Base-by-base conservation (phyloP, 2,113 vertebrate genomes). In the Ariopsis seemanni region DNA sequence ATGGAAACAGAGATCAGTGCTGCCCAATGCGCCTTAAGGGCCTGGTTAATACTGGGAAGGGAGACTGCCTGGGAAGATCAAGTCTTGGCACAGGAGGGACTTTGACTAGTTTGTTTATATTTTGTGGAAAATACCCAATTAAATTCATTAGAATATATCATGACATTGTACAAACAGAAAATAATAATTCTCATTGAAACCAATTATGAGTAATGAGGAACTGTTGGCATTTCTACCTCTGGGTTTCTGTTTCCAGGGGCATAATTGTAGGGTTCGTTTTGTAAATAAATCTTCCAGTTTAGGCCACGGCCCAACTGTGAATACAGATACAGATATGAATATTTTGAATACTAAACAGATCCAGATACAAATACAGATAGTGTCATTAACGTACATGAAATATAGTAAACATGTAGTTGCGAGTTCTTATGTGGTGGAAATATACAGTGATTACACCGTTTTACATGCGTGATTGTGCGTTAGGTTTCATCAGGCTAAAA, bases 401-500 rank as follows among this genome's bases (percentile, higher is more conserved):
- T 34, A 30, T 71, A 69, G 63, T 67, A 27, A 67, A 27, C 5
- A 17, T 12, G 25, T 34, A 71, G 27, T 17, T 5, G n/a, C 15
- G 1, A 65, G 22, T 27, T 27, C 27, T 72, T 42, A 42, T 42
- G 2, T 67, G 30, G 30, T 72, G 27, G 18, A 42, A 72, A 72
- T 18, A 72, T 30, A 17, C 67, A 71, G 17, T 7, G 1, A 11
- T 12, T 69, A 30, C n/a, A 30, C 15, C 2, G 10, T 27, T 67
- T 67, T 67, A n/a, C 25, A 69, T 14, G 27, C 15, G 7, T 74
- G 34, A 80, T 53, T 74, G 48, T 63, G 27, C 81, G 65, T 67
- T 42, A 71, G 84, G 53, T 60, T 86, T 58, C 7, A 85, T 75
- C 42, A 78, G 75, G 12, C 8, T 52, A 77, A n/a, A 77, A 52